phyloP scores from a whole-genome alignment of 2,797 vertebrate species.

The Chelon labrosus region DNA sequence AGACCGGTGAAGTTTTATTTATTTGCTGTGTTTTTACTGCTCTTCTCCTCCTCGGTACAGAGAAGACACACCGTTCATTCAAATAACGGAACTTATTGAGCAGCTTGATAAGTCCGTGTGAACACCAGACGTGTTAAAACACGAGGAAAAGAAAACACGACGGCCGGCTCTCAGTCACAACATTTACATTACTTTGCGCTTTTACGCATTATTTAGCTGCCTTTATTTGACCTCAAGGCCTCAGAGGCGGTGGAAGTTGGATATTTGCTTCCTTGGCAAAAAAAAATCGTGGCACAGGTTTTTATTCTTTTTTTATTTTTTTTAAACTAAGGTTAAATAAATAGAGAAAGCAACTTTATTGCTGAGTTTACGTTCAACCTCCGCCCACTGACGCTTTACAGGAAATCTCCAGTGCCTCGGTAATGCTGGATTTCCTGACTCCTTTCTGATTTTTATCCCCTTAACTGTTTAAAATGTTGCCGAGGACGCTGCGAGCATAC shows the following conservation, averaged over 20 bases:
- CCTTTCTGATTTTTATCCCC: background rate
- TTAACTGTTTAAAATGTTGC: background rate
- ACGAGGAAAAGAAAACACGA: background rate
- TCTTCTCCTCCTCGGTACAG: background rate
- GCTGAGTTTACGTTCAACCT: background rate
- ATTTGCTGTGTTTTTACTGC: background rate
- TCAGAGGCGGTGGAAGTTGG: background rate
- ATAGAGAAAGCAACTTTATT: background rate
- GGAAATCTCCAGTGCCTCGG: slow-evolving; percentile 5
- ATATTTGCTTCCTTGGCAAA: background rate
- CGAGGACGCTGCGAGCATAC: background rate
- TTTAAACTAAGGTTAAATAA: background rate
- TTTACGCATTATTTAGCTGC: slow-evolving; percentile 18
- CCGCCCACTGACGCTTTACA: background rate
- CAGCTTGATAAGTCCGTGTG: background rate
- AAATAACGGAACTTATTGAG: slow-evolving; percentile 20
- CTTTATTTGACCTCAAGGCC: slow-evolving; percentile 9
- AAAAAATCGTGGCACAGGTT: background rate
- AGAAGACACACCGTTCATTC: background rate
- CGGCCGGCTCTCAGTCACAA: background rate
- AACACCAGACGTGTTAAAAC: background rate
- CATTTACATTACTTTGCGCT: background rate
- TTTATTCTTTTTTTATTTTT: background rate
- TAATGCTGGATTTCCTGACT: background rate
- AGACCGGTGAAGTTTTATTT: background rate